phyloP scores from a whole-genome alignment of 2,797 vertebrate genomes.

The Acanthiza pusilla region DNA sequence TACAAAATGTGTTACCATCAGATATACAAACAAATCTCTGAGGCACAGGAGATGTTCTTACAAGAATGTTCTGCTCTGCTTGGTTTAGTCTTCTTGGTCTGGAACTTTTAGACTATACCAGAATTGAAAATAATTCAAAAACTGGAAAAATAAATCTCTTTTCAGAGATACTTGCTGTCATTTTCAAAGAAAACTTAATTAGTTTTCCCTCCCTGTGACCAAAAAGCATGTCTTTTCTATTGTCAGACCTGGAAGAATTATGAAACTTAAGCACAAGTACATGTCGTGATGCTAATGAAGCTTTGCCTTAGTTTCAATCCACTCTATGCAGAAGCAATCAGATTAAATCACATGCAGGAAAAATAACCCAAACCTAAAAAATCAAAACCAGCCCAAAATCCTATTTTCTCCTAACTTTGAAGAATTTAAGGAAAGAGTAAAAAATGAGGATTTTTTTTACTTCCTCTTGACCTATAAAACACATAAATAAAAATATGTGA shows the following conservation, averaged over 20 bases:
- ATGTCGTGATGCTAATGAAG: background rate
- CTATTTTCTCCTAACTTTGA: background rate
- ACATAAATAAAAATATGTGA: background rate
- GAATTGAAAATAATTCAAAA: conserved; percentile 59
- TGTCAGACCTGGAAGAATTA: conserved; percentile 20
- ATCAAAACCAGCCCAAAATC: background rate
- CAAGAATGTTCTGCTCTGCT: conserved; percentile 52
- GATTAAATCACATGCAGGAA: background rate
- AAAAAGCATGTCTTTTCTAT: conserved; percentile 12
- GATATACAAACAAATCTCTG: conserved; percentile 61
- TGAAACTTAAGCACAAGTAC: background rate
- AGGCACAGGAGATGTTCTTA: conserved; percentile 25
- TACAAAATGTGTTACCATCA: conserved; percentile 45
- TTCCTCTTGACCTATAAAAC: background rate
- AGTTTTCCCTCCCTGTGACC: conserved; percentile 32
- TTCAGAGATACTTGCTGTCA: background rate
- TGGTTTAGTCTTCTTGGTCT: conserved; percentile 32
- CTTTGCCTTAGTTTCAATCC: conserved; percentile 10
- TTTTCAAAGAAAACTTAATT: conserved; percentile 60
- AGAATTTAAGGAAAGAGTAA: background rate
- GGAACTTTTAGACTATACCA: conserved; percentile 37
- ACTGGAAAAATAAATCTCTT: background rate
- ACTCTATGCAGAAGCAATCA: background rate
- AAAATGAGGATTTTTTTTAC: background rate
- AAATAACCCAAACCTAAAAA: background rate